Conservation (phyloP, 2,113 vertebrate genomes). For the Corythornis vintsioides region DNA sequence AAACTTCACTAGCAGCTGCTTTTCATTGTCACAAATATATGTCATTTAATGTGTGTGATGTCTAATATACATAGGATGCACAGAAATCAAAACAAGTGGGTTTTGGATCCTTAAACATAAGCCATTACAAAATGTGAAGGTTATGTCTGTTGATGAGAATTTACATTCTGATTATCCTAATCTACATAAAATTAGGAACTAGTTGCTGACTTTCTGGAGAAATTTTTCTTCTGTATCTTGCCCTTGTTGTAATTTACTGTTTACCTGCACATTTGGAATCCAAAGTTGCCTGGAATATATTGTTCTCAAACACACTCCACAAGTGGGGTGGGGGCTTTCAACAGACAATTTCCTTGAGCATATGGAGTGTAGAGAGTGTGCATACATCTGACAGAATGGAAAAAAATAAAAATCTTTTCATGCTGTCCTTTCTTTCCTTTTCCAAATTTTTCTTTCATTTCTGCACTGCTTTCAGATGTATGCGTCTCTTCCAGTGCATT, state of each 20-base stretch:
- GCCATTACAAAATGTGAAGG: background rate
- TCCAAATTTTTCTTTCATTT: background rate
- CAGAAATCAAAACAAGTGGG: background rate
- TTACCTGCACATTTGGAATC: background rate
- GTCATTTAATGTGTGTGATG: background rate
- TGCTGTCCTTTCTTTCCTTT: background rate
- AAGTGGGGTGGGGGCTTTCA: background rate
- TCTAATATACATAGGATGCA: background rate
- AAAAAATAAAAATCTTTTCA: background rate
- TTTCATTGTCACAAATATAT: background rate
- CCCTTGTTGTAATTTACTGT: background rate
- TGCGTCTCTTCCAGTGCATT: fast-evolving
- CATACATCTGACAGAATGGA: background rate
- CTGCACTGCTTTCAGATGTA: background rate
- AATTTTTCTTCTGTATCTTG: background rate
- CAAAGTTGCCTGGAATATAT: background rate
- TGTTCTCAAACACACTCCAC: background rate
- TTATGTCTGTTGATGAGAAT: background rate
- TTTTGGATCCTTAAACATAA: background rate
- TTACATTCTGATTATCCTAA: background rate
- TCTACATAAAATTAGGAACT: background rate
- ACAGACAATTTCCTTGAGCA: background rate
- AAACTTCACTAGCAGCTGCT: background rate
- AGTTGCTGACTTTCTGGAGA: background rate
- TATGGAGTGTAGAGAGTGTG: background rate